A percentile compares a stretch with the other conserved stretches of the same genome.
Evolutionary conservation across 2,888 invertebrate genomes (phyloP).

Genomic region (Drosophila mettleri): DNA sequence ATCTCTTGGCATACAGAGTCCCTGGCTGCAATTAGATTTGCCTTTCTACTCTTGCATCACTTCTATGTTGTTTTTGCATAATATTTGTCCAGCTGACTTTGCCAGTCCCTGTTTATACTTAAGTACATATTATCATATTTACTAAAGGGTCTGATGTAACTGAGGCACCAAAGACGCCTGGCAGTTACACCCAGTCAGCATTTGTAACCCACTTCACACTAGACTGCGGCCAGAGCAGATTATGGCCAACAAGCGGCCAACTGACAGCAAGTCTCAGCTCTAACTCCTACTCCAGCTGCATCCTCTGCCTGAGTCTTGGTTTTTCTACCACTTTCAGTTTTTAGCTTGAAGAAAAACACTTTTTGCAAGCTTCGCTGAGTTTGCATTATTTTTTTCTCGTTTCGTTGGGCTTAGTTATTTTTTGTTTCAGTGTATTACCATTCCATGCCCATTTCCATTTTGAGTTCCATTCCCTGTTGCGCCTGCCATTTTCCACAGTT

Average conservation of each 20-base stretch:
- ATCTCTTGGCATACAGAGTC: too few relatives aligned
- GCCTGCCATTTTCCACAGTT: constrained; percentile 50
- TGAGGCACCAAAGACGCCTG: constrained; percentile 15
- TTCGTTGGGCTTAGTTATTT: constrained; percentile 7
- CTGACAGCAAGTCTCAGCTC: constrained; percentile 34
- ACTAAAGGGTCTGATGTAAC: constrained; percentile 25
- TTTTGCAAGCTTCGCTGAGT: constrained; percentile 77
- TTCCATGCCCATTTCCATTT: constrained; percentile 51
- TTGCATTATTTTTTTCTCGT: constrained; percentile 41
- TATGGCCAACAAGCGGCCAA: constrained; percentile 60
- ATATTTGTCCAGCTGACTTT: constrained; percentile 20
- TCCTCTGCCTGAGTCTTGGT: constrained; percentile 43
- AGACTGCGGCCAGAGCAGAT: constrained; percentile 64
- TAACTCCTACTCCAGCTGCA: constrained; percentile 27
- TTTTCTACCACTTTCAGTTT: constrained; percentile 49
- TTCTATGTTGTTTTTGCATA: background rate
- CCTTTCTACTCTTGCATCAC: constrained; percentile 27
- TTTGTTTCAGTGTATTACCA: constrained; percentile 16
- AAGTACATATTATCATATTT: constrained; percentile 44
- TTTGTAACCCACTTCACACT: constrained; percentile 71
- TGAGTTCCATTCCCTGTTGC: constrained; percentile 42
- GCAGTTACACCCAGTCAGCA: constrained; percentile 17
- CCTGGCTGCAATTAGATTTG: background rate
- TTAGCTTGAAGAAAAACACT: constrained; percentile 52
- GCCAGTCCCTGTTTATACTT: constrained; percentile 2